Percentiles rank a stretch among this genome's conserved stretches.
Conservation (phyloP, 2,797 vertebrate genomes). For the Pipistrellus kuhlii region DNA sequence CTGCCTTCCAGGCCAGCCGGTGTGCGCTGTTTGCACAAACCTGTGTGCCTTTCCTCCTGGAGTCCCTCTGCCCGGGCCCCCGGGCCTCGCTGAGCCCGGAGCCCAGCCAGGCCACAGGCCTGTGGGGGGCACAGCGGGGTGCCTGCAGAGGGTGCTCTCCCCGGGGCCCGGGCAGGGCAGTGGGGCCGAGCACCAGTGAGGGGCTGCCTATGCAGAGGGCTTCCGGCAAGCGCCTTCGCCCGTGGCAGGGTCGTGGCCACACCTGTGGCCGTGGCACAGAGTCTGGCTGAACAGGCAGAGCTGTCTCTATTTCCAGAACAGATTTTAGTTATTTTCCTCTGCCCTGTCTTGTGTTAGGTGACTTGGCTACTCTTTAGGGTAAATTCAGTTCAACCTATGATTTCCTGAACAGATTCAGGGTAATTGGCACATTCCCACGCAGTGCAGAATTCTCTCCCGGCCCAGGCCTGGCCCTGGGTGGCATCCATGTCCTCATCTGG, state of each 20-base stretch:
- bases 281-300: background rate
- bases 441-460: background rate
- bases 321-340: background rate
- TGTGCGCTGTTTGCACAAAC: constrained; percentile 66
- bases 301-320: background rate
- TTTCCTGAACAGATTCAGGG: background rate
- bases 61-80: constrained; percentile 65
- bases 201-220: background rate
- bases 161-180: background rate
- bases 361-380: background rate
- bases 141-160: no score
- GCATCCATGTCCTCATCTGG: accelerated
- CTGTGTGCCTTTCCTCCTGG: constrained; percentile 50
- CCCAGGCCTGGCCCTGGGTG: accelerated
- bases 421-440: no score
- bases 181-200: background rate
- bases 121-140: accelerated
- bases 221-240: background rate
- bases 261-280: background rate
- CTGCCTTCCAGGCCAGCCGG: constrained; percentile 80
- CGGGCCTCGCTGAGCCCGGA: constrained; percentile 45
- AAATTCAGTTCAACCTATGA: background rate
- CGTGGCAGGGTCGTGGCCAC: background rate
- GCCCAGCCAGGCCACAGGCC: background rate
- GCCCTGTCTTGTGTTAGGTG: background rate